Conservation (phyloP, 2,113 vertebrate genomes). For the Cisticola juncidis region DNA sequence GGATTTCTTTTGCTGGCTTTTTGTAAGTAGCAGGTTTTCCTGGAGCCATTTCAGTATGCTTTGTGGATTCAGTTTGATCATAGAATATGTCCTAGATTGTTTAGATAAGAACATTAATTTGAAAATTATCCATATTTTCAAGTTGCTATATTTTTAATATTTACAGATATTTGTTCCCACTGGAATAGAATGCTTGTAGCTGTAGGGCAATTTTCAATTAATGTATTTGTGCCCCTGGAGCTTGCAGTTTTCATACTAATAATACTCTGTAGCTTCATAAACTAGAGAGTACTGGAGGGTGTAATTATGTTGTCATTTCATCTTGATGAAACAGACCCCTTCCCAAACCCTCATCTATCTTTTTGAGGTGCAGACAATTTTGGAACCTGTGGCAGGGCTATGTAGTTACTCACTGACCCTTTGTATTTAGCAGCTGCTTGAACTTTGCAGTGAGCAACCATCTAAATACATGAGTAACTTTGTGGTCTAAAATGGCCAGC, state of each 20-base stretch:
- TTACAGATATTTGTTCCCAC: slow-evolving; percentile 13
- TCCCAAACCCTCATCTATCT: not conserved
- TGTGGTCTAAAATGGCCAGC: not conserved
- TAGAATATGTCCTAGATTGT: not conserved
- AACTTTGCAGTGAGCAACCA: not conserved
- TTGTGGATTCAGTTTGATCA: not conserved
- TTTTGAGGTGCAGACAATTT: not conserved
- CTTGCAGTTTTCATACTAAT: not conserved
- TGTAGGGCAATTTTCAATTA: slow-evolving; percentile 2
- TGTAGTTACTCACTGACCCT: not conserved
- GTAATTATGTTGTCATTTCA: not conserved
- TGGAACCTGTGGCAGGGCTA: not conserved
- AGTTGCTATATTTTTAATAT: slow-evolving; percentile 13
- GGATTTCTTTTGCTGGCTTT: slow-evolving; percentile 17
- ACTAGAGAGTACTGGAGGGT: not conserved
- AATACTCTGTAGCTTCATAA: not conserved
- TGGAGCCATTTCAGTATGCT: slow-evolving; percentile 31
- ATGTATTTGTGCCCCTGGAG: not conserved
- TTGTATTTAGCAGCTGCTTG: slow-evolving; percentile 1
- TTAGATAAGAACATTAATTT: not conserved
- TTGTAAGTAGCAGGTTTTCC: slow-evolving; percentile 38
- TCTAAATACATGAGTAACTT: not conserved
- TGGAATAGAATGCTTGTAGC: slow-evolving; percentile 12
- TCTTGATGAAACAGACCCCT: not conserved
- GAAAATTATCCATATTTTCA: not conserved